Evolutionary conservation across 1,140 invertebrate genomes (phyloP), one percentile per base, ranked within the genome.

Genomic region (Lethrus apterus): DNA sequence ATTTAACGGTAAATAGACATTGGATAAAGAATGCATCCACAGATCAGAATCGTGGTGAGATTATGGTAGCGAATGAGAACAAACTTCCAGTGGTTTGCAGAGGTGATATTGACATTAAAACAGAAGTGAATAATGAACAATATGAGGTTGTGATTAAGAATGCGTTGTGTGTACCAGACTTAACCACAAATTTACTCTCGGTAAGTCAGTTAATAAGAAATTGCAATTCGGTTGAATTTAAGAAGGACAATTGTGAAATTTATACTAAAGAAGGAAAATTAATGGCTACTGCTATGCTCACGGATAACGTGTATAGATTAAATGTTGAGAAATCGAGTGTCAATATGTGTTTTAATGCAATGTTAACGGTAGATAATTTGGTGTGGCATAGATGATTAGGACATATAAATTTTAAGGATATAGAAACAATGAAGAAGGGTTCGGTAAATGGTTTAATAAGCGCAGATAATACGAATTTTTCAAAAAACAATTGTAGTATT

Each of bases 291-390:
- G 47, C 36, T 29, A 46, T 29, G 20, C 35, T 46, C 21, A 32
- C 35, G 33, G 47, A 54, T 23, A 50, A 51, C 48, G 52, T 61
- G 10, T 63, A 63, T 42, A 57, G 51, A 46, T 41, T 63, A 15
- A 52, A 59, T 14, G 23, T 26, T 17, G 8, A 48, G 18, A 44
- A 57, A 8, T 14, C 9, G 8, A 13, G 10, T 1, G n/a, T 13
- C 4, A 8, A 14, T n/a, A 5, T 29, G 7, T 30, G 38, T 51
- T 35, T 21, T 29, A 34, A 26, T 4, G 35, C 43, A 4, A 50
- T 48, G 19, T 44, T 30, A 3, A 42, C 43, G 3, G 18, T 7
- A 11, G 15, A 23, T 10, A 42, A 11, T 13, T n/a, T n/a, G n/a
- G 9, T 24, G 3, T 58, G 57, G 59, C 56, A 62, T 48, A 30